phyloP scores from a whole-genome alignment of 1,140 invertebrate genomes.

The Nilaparvata lugens region DNA sequence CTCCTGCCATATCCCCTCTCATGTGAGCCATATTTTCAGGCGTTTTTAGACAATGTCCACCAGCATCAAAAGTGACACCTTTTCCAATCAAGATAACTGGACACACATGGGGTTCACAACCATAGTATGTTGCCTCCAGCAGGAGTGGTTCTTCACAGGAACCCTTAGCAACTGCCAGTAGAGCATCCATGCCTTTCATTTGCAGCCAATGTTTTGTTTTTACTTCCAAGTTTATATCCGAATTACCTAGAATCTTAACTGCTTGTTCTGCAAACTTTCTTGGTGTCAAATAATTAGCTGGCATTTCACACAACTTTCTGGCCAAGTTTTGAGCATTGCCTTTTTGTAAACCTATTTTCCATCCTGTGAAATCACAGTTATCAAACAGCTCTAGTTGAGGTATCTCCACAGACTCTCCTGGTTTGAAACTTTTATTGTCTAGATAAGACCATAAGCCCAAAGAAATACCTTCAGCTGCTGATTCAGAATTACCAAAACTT shows the following conservation, averaged over 20 bases:
- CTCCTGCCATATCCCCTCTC: slow-evolving; percentile 58
- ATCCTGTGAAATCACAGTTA: slow-evolving; percentile 39
- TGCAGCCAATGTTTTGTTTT: slow-evolving; percentile 41
- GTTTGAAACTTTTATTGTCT: slow-evolving; percentile 33
- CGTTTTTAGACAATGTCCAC: slow-evolving; percentile 52
- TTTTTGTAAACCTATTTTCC: slow-evolving; percentile 44
- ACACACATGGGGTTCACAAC: slow-evolving; percentile 35
- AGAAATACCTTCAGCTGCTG: slow-evolving; percentile 60
- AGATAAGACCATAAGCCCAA: slow-evolving; percentile 56
- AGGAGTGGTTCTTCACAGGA: slow-evolving; percentile 52
- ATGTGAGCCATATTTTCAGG: slow-evolving; percentile 47
- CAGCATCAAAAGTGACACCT: slow-evolving; percentile 57
- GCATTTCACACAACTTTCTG: slow-evolving; percentile 48
- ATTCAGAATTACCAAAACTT: slow-evolving; percentile 57
- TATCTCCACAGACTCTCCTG: slow-evolving; percentile 10
- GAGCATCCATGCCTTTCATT: slow-evolving; percentile 49
- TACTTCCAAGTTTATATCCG: slow-evolving; percentile 38
- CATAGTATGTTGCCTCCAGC: slow-evolving; percentile 27
- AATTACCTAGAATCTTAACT: slow-evolving; percentile 37
- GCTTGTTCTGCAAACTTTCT: slow-evolving; percentile 45
- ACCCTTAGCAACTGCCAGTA: slow-evolving; percentile 49
- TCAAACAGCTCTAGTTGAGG: slow-evolving; percentile 22
- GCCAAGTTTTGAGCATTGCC: slow-evolving; percentile 54
- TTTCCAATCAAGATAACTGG: slow-evolving; percentile 39
- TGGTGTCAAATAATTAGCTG: slow-evolving; percentile 53